phyloP scores from a whole-genome alignment of 2,888 invertebrate genomes.

The Oxytorus armatus region DNA sequence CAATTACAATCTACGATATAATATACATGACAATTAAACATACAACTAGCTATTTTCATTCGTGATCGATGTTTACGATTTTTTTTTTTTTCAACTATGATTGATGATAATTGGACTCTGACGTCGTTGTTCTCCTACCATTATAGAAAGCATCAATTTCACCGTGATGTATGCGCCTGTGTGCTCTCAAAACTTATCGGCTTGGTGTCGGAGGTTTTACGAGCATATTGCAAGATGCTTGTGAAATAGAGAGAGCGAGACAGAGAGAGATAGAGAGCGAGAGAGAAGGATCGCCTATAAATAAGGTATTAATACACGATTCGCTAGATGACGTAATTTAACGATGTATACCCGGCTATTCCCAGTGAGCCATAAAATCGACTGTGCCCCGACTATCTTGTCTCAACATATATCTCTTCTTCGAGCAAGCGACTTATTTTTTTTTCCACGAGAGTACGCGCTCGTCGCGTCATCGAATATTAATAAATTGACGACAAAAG shows the following conservation, averaged over 20 bases:
- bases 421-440: conserved; percentile 51
- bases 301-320: conserved; percentile 76
- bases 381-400: conserved; percentile 58
- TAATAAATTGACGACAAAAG: conserved; percentile 59
- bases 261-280: conserved; percentile 50
- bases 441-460: conserved; percentile 6
- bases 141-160: conserved; percentile 51
- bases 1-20: neutral
- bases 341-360: conserved; percentile 74
- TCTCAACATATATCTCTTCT: conserved; percentile 33
- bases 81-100: conserved; percentile 4
- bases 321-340: conserved; percentile 79
- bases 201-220: conserved; percentile 73
- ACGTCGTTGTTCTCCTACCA: conserved; percentile 39
- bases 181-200: conserved; percentile 74
- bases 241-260: conserved; percentile 48
- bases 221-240: conserved; percentile 67
- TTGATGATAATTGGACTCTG: conserved; percentile 45
- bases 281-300: conserved; percentile 74
- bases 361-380: conserved; percentile 68
- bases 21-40: neutral
- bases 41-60: neutral
- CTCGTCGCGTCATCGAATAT: conserved; percentile 44
- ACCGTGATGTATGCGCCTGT: conserved; percentile 45
- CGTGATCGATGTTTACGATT: neutral